These are phyloP conservation scores for Hemibagrus wyckioides DNA, from an alignment of 2,113 vertebrate genomes.

Conservation along the genomic window DNA sequence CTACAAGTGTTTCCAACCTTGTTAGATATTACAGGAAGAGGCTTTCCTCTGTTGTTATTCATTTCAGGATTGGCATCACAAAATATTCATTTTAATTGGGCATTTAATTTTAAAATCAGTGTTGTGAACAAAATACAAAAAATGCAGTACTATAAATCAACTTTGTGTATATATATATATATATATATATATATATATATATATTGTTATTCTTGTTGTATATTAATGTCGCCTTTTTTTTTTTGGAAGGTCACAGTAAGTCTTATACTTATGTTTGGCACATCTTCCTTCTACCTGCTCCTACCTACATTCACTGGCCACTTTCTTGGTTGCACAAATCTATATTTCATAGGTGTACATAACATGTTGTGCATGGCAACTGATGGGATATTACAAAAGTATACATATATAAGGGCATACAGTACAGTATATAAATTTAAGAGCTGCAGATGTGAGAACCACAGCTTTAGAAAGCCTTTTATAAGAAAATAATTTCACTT, in stretches of 20 bases:
- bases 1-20: neutral
- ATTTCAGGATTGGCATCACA: too few relatives aligned
- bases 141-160: neutral
- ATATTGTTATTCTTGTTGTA: too few relatives aligned
- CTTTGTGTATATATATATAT: too few relatives aligned
- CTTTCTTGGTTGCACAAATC: too few relatives aligned
- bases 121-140: neutral
- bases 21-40: neutral
- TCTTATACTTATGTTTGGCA: neutral
- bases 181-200: too few relatives aligned
- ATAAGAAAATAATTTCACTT: conserved; percentile 4
- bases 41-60: too few relatives aligned
- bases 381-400: too few relatives aligned
- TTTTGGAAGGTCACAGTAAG: neutral
- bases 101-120: neutral
- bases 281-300: neutral
- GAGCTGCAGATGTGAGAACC: neutral
- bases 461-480: neutral
- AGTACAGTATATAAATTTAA: too few relatives aligned
- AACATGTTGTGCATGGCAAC: too few relatives aligned
- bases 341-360: too few relatives aligned
- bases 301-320: neutral
- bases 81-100: neutral
- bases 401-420: too few relatives aligned
- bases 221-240: neutral